Evolutionary conservation across 2,888 invertebrate genomes (phyloP).

Genomic region (Acrocyrtus sp.): DNA sequence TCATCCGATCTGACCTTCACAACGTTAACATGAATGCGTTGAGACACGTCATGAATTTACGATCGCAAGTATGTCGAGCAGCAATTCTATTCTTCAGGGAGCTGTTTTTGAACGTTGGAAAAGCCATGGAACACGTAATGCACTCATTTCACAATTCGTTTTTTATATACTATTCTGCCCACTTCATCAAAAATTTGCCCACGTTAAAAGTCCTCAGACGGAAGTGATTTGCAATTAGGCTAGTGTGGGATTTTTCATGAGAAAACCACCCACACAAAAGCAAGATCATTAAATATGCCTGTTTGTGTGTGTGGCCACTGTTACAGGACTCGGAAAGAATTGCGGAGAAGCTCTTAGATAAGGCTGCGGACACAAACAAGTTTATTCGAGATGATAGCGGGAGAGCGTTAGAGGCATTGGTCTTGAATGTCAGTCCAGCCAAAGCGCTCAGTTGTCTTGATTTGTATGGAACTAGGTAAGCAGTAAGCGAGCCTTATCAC

Average conservation of each 20-base stretch:
- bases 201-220: constrained; percentile 19
- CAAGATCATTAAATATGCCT: constrained; percentile 4
- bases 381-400: constrained; percentile 92
- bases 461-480: constrained; percentile 74
- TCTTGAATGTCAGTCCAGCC: constrained; percentile 77
- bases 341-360: constrained; percentile 81
- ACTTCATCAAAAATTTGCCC: constrained; percentile 15
- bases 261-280: constrained; percentile 18
- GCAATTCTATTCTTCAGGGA: constrained; percentile 87
- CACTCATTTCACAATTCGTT: constrained; percentile 63
- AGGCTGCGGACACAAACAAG: constrained; percentile 93
- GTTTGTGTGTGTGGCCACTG: constrained; percentile 12
- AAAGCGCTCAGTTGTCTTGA: constrained; percentile 76
- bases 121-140: constrained; percentile 72
- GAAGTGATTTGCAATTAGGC: constrained; percentile 34
- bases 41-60: constrained; percentile 84
- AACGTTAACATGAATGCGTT: constrained; percentile 76
- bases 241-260: constrained; percentile 3
- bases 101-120: constrained; percentile 73
- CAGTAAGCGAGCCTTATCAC: too few relatives aligned
- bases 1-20: constrained; percentile 74
- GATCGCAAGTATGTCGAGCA: constrained; percentile 91
- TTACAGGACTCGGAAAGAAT: constrained; percentile 83
- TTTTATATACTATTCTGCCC: constrained; percentile 19
- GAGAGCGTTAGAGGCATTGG: constrained; percentile 82